A percentile compares a stretch with the other conserved stretches of the same genome.
Evolutionary conservation across 2,888 invertebrate genomes (phyloP).

Genomic region (Idaea straminata): DNA sequence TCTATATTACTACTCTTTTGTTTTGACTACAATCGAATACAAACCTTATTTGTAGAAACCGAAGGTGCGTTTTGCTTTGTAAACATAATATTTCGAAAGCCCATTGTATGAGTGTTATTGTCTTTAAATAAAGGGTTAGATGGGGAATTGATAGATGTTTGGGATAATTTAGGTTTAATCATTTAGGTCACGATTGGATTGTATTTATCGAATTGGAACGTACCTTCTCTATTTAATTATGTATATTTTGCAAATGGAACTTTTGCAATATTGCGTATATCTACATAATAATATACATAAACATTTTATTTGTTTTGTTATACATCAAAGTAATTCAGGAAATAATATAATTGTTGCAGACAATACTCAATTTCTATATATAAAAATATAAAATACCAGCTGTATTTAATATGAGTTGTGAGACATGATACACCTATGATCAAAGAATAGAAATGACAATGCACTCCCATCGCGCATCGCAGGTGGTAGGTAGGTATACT

Average conservation of each 20-base stretch:
- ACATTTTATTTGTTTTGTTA: too few relatives aligned
- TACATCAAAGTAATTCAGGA: too few relatives aligned
- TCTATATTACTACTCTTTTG: conserved; percentile 40
- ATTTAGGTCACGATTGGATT: background rate
- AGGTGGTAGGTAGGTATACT: background rate
- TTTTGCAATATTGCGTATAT: background rate
- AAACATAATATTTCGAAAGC: conserved; percentile 21
- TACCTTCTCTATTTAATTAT: background rate
- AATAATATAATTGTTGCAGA: too few relatives aligned
- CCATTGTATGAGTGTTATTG: conserved; percentile 22
- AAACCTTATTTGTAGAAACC: conserved; percentile 6
- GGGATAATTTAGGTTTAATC: background rate
- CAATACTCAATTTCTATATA: background rate
- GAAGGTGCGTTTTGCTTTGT: conserved; percentile 15
- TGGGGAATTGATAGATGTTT: conserved; percentile 4
- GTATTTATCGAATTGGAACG: background rate
- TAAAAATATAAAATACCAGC: background rate
- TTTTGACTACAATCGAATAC: conserved; percentile 21
- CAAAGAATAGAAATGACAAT: background rate
- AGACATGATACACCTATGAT: background rate
- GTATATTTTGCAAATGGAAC: background rate
- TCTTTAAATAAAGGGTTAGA: conserved; percentile 22
- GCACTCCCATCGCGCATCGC: background rate
- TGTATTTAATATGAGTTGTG: background rate
- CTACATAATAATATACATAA: too few relatives aligned